Conservation (phyloP, 2,797 vertebrate genomes). For the Taeniopygia guttata region DNA sequence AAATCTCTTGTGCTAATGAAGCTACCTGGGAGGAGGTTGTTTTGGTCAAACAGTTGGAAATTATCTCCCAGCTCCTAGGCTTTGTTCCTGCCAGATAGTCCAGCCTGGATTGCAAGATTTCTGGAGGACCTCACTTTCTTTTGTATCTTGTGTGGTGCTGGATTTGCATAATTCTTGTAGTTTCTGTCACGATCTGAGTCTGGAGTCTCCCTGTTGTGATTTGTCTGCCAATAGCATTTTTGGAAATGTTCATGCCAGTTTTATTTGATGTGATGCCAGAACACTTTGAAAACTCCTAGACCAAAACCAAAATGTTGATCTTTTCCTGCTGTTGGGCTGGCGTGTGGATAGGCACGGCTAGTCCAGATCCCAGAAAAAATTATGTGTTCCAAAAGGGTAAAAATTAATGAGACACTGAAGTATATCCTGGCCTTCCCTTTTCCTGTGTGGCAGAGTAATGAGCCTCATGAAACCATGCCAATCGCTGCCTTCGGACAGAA, state of each 20-base stretch:
- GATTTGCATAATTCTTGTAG: neutral
- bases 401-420: neutral
- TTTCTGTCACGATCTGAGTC: neutral
- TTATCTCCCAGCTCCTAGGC: neutral
- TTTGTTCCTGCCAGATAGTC: neutral
- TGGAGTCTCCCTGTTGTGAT: neutral
- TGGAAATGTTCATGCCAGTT: neutral
- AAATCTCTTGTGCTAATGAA: neutral
- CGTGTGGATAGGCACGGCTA: accelerated
- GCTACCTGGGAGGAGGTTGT: neutral
- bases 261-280: neutral
- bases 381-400: neutral
- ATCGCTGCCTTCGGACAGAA: conserved; percentile 98
- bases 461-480: conserved; percentile 98
- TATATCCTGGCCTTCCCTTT: neutral
- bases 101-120: neutral
- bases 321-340: neutral
- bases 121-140: neutral
- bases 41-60: neutral
- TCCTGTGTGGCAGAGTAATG: conserved; percentile 84
- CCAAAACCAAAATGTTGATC: neutral
- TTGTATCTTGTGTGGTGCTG: neutral
- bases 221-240: neutral
- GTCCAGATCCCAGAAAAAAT: neutral
- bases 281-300: neutral